Evolutionary conservation across 2,797 vertebrate species (phyloP).

Genomic region (Poeciliopsis infans): DNA sequence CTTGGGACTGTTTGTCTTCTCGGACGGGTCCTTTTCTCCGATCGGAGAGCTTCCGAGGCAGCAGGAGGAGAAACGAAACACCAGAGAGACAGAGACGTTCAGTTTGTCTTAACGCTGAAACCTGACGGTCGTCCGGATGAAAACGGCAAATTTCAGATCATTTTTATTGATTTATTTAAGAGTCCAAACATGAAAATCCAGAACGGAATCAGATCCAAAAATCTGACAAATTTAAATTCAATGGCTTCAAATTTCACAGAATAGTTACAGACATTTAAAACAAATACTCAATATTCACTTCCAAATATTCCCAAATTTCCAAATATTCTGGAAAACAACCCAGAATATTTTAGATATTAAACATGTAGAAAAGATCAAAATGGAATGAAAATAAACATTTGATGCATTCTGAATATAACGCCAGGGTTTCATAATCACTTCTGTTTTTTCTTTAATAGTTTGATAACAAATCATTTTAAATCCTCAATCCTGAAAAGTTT

Average conservation of each 20-base stretch:
- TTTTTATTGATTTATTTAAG: neutral
- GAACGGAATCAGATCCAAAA: neutral
- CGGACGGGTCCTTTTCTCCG: slow-evolving; percentile 11
- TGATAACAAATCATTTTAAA: neutral
- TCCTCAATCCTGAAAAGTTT: neutral
- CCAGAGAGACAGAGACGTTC: slow-evolving; percentile 14
- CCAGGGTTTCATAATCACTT: neutral
- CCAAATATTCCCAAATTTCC: neutral
- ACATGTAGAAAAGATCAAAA: neutral
- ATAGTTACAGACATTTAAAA: neutral
- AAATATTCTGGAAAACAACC: neutral
- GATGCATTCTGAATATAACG: neutral
- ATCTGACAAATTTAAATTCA: neutral
- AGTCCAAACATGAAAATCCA: neutral
- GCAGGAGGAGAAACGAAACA: slow-evolving; percentile 16
- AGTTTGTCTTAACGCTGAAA: neutral
- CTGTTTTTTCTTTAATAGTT: neutral
- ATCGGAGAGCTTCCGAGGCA: slow-evolving; percentile 8
- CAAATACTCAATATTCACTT: neutral
- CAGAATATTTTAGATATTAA: neutral
- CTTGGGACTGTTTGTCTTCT: neutral
- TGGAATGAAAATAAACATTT: neutral
- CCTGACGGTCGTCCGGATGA: neutral
- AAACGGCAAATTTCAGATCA: neutral
- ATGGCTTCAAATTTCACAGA: neutral